Evolutionary conservation across 2,113 vertebrate genomes (phyloP), one percentile per base, ranked within the genome.

Genomic region (Pimephales promelas): DNA sequence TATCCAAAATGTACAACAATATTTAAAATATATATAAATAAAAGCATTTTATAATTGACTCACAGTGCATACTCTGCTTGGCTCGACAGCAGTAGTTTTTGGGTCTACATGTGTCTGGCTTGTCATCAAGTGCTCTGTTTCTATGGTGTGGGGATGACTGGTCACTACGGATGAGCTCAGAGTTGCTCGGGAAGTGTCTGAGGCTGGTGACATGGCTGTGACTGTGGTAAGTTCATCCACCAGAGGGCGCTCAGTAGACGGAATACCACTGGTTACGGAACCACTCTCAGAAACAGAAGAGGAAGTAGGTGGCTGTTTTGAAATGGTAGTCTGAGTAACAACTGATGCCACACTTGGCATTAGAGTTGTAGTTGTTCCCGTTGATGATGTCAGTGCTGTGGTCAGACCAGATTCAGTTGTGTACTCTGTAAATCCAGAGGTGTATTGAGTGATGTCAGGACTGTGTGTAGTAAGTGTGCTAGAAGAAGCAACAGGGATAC

Each of bases 61-160:
- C 72, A 95, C 94, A 6, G 88, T 93, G 86, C 94, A 95, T 43
- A 82, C 90, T 88, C 90, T 92, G 45, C 88, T 83, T 7, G 91
- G 74, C 47, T 89, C 52, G 3, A 86, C 87, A 28, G 6, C 5
- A 5, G 84, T 61, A 6, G 79, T 85, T 52, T 70, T 52, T 34
- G 82, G 73, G 20, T 49, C 52, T 2, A 24, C 54, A 68, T 87
- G 52, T 59, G 80, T 82, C 22, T 81, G 54, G 43, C 24, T 52
- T 0, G 81, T 9, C 56, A 74, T 64, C 82, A 7, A 84, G 70
- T 73, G 47, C 20, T 87, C 83, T 18, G 43, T 18, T 57, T 59
- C 84, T 3, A 83, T 86, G 56, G 85, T 82, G 36, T 73, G 66
- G n/a, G 80, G 34, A 6, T 73, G 62, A 34, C 62, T 70, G 74